These are phyloP conservation scores for Epirrita christyi DNA, from an alignment of 2,888 invertebrate species.

Conservation along the genomic window DNA sequence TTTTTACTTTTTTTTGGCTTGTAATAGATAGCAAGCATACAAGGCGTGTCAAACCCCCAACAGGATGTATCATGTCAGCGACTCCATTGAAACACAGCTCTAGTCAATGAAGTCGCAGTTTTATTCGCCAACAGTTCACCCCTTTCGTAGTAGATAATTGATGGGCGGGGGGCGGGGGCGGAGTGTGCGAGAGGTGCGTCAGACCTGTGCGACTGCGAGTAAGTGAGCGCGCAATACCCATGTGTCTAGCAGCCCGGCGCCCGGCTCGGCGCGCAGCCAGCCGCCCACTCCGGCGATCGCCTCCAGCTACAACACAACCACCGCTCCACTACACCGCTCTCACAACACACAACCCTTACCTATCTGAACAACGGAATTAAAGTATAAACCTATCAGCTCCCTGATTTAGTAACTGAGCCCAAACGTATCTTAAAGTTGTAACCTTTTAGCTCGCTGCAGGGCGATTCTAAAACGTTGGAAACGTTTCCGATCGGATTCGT, in stretches of 20 bases:
- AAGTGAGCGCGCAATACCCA: slow-evolving; percentile 86
- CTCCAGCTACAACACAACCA: slow-evolving; percentile 82
- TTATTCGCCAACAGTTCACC: slow-evolving; percentile 16
- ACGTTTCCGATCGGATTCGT: no score
- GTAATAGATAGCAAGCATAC: no score
- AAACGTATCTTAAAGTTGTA: neutral
- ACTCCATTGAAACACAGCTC: no score
- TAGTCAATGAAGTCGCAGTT: neutral
- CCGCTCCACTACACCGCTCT: slow-evolving; percentile 50
- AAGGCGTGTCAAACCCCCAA: no score
- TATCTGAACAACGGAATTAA: neutral
- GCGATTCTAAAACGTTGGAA: no score
- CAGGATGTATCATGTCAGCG: no score
- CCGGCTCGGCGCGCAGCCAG: slow-evolving; percentile 80
- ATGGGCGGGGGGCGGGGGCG: slow-evolving; percentile 32
- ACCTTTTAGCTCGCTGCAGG: no score
- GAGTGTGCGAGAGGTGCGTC: slow-evolving; percentile 63
- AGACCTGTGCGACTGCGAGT: slow-evolving; percentile 84
- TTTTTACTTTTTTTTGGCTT: no score
- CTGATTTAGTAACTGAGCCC: neutral
- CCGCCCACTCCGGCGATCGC: slow-evolving; percentile 82
- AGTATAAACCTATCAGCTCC: neutral
- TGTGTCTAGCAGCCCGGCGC: slow-evolving; percentile 81
- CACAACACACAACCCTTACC: slow-evolving; percentile 1
- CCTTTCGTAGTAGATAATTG: neutral